Evolutionary conservation across 2,888 invertebrate species (phyloP), one percentile per base, ranked within the genome.

Genomic region (Eutolmus rufibarbis): DNA sequence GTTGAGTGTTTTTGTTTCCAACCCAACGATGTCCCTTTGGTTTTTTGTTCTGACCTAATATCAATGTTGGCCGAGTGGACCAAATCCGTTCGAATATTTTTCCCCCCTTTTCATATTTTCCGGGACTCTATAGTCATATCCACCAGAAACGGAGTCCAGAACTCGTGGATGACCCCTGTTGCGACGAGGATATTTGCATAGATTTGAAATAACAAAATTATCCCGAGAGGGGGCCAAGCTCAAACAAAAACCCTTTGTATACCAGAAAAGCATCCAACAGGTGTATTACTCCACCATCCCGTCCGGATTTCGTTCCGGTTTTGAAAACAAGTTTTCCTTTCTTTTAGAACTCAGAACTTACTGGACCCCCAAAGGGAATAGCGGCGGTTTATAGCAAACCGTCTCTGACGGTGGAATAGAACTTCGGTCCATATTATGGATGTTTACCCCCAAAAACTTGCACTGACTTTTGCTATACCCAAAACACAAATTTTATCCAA

Each of bases 161-260:
- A 4, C 5, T 46, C 23, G 19, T 23, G 4, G 66, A 66, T 66
- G 66, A 78, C 79, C 51, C 79, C 46, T 56, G 28, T 51, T 79
- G 79, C 31, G 79, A 66, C 23, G 37, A 16, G 51, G 14, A 28
- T 28, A 79, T 79, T 79, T 79, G 28, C 79, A 79, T 79, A 79
- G 79, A 79, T 79, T 79, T 79, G 28, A 79, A 79, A 79, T 79
- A 79, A 79, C 79, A 79, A 51, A 46, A 79, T 79, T 79, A 79
- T 79, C 31, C 51, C 19, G 14, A 8, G 2, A 28, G 12, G 46
- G 51, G 79, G 43, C 16, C 51, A 4, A 79, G 31, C n/a, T 16
- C 79, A 79, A 78, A 51, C 79, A 79, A 79, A 51, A 34, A 19
- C 31, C 28, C 51, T 23, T 40, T 40, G 3, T 28, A 23, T 28